Percentiles rank a stretch among this genome's conserved stretches.
Evolutionary conservation across 2,888 invertebrate species (phyloP).

Genomic region (Sabatieria punctata): DNA sequence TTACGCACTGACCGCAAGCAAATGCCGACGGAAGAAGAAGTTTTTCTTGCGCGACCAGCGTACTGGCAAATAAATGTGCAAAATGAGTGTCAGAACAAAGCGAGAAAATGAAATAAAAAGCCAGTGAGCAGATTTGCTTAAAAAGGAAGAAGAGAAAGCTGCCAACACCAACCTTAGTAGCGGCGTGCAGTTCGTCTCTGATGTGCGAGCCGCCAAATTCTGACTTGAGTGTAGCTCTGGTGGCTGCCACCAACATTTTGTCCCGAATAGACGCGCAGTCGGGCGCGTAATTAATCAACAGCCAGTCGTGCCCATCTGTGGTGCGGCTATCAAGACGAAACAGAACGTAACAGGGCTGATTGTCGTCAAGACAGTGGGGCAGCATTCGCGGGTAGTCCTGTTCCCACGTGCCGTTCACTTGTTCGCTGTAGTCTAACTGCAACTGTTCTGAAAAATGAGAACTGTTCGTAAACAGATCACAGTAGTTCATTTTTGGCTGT

Average conservation of each 20-base stretch:
- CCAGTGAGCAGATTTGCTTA: no score
- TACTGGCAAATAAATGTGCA: no score
- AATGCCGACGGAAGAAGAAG: no score
- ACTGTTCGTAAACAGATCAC: no score
- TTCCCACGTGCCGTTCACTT: slow-evolving; percentile 2
- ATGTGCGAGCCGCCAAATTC: slow-evolving; percentile 89
- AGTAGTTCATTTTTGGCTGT: no score
- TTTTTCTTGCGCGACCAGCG: no score
- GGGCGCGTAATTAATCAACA: slow-evolving; percentile 82
- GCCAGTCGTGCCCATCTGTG: slow-evolving; percentile 62
- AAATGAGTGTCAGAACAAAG: no score
- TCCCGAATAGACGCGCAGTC: slow-evolving; percentile 73
- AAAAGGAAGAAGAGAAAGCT: no score
- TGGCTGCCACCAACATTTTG: slow-evolving; percentile 95
- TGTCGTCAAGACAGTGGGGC: slow-evolving; percentile 32
- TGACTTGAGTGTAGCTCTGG: slow-evolving; percentile 84
- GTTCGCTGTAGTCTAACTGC: not conserved
- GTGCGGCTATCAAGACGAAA: slow-evolving; percentile 44
- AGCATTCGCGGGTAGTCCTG: slow-evolving; percentile 28
- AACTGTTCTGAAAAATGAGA: slow-evolving; percentile 10
- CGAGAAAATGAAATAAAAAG: no score
- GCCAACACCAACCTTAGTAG: slow-evolving; percentile 47
- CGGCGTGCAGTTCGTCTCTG: slow-evolving; percentile 82
- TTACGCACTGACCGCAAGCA: no score
- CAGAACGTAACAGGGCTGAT: slow-evolving; percentile 69